These are phyloP conservation scores for Agonopterix alstromeriana DNA, from an alignment of 2,888 invertebrate genomes.

Conservation along the genomic window DNA sequence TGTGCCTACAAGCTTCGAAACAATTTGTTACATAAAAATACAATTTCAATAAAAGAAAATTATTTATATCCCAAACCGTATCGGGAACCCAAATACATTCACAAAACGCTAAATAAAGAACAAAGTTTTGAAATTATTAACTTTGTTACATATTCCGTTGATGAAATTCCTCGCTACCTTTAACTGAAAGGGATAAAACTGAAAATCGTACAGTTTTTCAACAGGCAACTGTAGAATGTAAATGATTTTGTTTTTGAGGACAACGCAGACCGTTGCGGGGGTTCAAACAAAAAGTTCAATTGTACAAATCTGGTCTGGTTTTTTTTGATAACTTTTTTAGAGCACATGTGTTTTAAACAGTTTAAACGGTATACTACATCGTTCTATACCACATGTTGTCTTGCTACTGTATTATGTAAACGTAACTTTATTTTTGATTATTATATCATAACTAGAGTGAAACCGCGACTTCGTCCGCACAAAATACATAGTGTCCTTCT, in stretches of 20 bases:
- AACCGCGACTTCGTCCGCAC: not conserved
- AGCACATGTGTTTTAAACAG: slow-evolving; percentile 21
- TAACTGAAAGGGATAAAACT: no score
- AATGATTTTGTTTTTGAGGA: slow-evolving; percentile 26
- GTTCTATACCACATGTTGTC: slow-evolving; percentile 9
- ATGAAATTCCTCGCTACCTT: no score
- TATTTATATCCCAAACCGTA: no score
- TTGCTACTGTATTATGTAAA: not conserved
- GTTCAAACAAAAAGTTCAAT: slow-evolving; percentile 31
- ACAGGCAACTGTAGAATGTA: not conserved
- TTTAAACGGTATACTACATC: not conserved
- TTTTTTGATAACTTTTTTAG: slow-evolving; percentile 22
- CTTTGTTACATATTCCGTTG: no score
- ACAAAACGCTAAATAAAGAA: slow-evolving; percentile 4
- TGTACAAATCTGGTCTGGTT: slow-evolving; percentile 35
- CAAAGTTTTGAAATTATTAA: not conserved
- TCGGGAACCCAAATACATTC: no score
- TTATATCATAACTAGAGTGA: not conserved
- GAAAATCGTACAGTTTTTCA: no score
- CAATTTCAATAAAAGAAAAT: not conserved
- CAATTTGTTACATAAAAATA: not conserved
- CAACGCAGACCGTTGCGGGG: slow-evolving; percentile 34
- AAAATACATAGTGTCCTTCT: no score
- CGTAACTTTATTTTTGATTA: not conserved
- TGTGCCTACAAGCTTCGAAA: no score